Conservation (phyloP, 1,140 invertebrate species). For the Drosophila bocqueti region DNA sequence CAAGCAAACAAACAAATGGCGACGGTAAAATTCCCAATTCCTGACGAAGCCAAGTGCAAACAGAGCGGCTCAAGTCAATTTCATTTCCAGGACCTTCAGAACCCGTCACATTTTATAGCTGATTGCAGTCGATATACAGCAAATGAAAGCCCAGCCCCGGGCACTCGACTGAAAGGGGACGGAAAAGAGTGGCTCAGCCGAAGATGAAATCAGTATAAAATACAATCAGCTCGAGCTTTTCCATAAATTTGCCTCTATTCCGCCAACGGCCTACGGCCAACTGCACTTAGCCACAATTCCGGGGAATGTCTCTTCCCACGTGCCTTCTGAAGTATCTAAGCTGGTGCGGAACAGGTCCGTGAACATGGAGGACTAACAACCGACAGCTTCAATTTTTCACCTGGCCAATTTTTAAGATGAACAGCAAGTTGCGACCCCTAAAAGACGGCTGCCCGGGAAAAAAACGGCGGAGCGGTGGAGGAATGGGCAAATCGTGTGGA, state of each 20-base stretch:
- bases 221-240: constrained; percentile 15
- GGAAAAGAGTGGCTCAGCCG: constrained; percentile 3
- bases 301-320: neutral
- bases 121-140: constrained; percentile 67
- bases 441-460: constrained; percentile 41
- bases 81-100: constrained; percentile 18
- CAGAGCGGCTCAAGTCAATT: constrained; percentile 70
- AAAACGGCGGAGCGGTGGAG: constrained; percentile 6
- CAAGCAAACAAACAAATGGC: constrained; percentile 49
- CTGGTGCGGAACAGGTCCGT: constrained; percentile 19
- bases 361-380: constrained; percentile 57
- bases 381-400: constrained; percentile 84
- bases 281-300: constrained; percentile 63
- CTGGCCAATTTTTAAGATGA: constrained; percentile 84
- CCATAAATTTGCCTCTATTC: constrained; percentile 17
- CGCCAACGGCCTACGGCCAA: constrained; percentile 57
- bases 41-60: constrained; percentile 59
- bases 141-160: constrained; percentile 66
- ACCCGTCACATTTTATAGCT: constrained; percentile 72
- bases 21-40: constrained; percentile 40
- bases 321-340: constrained; percentile 37
- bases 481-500: neutral
- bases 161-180: constrained; percentile 25
- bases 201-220: constrained; percentile 34
- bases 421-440: constrained; percentile 44